Conservation (phyloP, 1,140 invertebrate genomes). For the Drosophila erecta region DNA sequence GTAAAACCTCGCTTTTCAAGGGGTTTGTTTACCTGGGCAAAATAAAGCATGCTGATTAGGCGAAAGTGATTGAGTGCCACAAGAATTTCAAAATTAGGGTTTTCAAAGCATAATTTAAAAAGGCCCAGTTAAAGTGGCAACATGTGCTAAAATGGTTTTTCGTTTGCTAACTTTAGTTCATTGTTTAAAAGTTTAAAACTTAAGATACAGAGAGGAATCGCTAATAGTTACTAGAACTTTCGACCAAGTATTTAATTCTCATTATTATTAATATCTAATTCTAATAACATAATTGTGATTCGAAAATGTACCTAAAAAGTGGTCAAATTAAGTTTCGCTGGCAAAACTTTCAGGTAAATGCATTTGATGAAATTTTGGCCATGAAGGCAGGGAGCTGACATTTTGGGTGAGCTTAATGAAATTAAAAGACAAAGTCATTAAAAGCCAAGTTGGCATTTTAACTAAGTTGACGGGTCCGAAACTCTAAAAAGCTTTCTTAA, state of each 20-base stretch:
- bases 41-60: constrained; percentile 64
- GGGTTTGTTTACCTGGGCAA: constrained; percentile 29
- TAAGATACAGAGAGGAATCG: no score
- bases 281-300: no score
- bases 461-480: constrained; percentile 52
- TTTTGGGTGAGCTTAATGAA: constrained; percentile 67
- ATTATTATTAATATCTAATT: no score
- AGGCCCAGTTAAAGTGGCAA: not conserved
- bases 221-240: no score
- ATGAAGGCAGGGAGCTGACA: constrained; percentile 17
- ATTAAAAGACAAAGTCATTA: constrained; percentile 76
- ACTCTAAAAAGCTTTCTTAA: constrained; percentile 63
- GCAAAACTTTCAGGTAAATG: constrained; percentile 62
- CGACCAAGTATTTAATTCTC: no score
- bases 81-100: constrained; percentile 17
- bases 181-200: no score
- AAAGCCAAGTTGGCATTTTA: constrained; percentile 61
- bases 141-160: no score
- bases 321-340: no score
- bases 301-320: no score
- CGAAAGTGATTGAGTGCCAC: constrained; percentile 71
- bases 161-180: no score
- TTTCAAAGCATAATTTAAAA: constrained; percentile 61
- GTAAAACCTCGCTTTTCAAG: constrained; percentile 37
- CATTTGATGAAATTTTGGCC: constrained; percentile 54